Evolutionary conservation across 2,113 vertebrate species (phyloP).

Genomic region (Xiphophorus couchianus): DNA sequence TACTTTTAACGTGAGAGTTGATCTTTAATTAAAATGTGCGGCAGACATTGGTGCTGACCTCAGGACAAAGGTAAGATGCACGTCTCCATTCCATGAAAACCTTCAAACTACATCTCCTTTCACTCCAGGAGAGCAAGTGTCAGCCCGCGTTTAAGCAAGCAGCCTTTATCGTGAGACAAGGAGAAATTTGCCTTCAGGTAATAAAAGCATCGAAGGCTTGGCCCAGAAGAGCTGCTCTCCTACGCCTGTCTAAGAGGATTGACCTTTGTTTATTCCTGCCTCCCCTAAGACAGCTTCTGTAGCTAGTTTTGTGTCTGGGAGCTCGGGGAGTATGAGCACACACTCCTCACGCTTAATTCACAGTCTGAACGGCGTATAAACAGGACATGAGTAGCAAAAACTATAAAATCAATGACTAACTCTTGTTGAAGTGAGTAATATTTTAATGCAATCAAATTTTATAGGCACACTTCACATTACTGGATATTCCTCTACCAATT

Average conservation of each 20-base stretch:
- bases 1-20: neutral
- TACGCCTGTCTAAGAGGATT: slow-evolving; percentile 75
- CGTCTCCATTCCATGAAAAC: slow-evolving; percentile 27
- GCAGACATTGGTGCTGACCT: neutral
- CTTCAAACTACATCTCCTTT: slow-evolving; percentile 38
- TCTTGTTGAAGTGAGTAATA: neutral
- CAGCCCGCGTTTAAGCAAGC: slow-evolving; percentile 52
- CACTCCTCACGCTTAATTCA: slow-evolving; percentile 19
- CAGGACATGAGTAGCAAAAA: neutral
- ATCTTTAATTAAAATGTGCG: neutral
- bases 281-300: slow-evolving; percentile 46
- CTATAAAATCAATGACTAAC: neutral
- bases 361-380: neutral
- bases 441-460: too few species aligned
- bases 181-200: slow-evolving; percentile 67
- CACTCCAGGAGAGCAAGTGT: slow-evolving; percentile 49
- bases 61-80: slow-evolving; percentile 5
- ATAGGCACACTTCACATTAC: too few species aligned
- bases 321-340: slow-evolving; percentile 21
- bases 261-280: slow-evolving; percentile 75
- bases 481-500: neutral
- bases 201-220: slow-evolving; percentile 56
- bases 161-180: slow-evolving; percentile 46
- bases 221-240: slow-evolving; percentile 57
- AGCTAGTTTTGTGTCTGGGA: slow-evolving; percentile 37